Evolutionary conservation across 2,888 invertebrate species (phyloP).

Genomic region (Teleiodes luculella): DNA sequence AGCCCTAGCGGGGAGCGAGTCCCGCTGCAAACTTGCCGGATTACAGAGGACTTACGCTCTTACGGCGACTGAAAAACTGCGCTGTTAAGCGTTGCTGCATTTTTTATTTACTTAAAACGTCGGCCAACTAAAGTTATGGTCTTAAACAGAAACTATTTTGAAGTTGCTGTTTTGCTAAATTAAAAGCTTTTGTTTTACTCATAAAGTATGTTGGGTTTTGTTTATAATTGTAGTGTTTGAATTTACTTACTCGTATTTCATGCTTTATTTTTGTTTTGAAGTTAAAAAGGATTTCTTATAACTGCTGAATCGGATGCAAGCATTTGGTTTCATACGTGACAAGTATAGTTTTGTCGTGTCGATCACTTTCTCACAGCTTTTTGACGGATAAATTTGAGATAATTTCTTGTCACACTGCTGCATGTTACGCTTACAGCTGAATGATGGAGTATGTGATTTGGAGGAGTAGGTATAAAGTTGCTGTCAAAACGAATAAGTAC

Average conservation of each 20-base stretch:
- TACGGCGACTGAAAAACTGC: conserved; percentile 46
- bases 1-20: conserved; percentile 20
- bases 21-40: conserved; percentile 49
- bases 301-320: too few species aligned
- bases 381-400: too few species aligned
- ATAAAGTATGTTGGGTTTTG: background rate
- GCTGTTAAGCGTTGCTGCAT: conserved; percentile 48
- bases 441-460: background rate
- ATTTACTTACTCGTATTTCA: background rate
- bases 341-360: too few species aligned
- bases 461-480: conserved; percentile 7
- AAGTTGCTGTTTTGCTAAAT: background rate
- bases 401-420: too few species aligned
- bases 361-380: too few species aligned
- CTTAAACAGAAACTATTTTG: background rate
- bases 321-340: too few species aligned
- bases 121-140: conserved; percentile 10
- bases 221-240: background rate
- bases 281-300: too few species aligned
- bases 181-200: background rate
- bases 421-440: too few species aligned
- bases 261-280: too few species aligned
- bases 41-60: conserved; percentile 53
- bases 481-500: conserved; percentile 17
- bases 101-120: conserved; percentile 42